Percentiles rank a stretch among this genome's conserved stretches.
Evolutionary conservation across 2,888 invertebrate genomes (phyloP).

Genomic region (Andrena hattorfiana): DNA sequence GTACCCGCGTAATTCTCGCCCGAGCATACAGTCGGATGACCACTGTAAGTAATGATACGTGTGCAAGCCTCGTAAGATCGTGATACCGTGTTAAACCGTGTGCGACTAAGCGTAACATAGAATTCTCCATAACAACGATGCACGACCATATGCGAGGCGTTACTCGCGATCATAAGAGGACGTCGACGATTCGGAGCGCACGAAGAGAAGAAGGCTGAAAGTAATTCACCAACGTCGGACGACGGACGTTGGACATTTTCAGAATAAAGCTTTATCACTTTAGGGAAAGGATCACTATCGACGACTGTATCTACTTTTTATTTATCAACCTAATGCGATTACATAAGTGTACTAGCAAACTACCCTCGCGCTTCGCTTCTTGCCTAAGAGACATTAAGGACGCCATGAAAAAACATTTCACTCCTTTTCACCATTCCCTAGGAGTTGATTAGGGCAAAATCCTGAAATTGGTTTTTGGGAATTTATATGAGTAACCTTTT

Average conservation of each 20-base stretch:
- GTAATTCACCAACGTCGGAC: neutral
- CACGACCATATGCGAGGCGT: neutral
- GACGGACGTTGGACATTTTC: neutral
- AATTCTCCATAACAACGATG: conserved; percentile 14
- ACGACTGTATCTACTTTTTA: neutral
- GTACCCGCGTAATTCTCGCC: conserved; percentile 32
- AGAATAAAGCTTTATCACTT: neutral
- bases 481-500: too few relatives aligned
- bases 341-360: too few relatives aligned
- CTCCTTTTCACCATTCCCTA: too few relatives aligned
- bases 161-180: conserved; percentile 4
- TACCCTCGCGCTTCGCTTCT: too few relatives aligned
- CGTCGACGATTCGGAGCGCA: neutral
- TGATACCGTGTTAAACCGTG: conserved; percentile 28
- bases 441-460: too few relatives aligned
- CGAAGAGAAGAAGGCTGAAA: neutral
- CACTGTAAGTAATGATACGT: conserved; percentile 45
- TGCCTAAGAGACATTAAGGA: too few relatives aligned
- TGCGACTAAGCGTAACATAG: conserved; percentile 30
- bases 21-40: conserved; percentile 22
- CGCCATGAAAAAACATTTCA: too few relatives aligned
- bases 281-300: neutral
- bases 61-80: conserved; percentile 44
- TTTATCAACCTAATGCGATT: too few relatives aligned
- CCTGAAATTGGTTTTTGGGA: too few relatives aligned